These are phyloP conservation scores for Cavia aperea DNA, from an alignment of 2,113 vertebrate species.

Conservation along the genomic window DNA sequence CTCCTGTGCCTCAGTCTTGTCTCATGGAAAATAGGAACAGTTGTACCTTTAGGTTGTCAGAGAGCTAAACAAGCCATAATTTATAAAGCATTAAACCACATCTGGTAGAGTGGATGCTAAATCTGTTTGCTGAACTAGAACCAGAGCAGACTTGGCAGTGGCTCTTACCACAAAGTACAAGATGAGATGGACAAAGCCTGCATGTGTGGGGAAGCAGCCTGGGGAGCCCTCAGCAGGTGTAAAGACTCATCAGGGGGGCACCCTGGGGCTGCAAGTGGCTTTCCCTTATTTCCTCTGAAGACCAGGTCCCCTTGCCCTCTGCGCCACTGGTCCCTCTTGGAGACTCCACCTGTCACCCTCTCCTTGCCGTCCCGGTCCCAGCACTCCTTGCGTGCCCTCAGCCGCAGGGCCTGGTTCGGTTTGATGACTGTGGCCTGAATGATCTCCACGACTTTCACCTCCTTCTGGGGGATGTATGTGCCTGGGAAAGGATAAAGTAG, in stretches of 20 bases:
- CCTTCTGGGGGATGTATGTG: conserved; percentile 89
- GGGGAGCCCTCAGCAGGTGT: neutral
- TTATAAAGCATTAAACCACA: neutral
- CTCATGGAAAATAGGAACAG: neutral
- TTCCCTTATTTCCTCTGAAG: neutral
- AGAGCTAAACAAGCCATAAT: neutral
- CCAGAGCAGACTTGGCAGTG: neutral
- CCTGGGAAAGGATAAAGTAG: conserved; percentile 68
- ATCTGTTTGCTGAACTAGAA: neutral
- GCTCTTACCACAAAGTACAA: accelerated
- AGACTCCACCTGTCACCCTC: conserved; percentile 80
- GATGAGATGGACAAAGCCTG: accelerated
- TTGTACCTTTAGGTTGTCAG: neutral
- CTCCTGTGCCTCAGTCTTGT: neutral
- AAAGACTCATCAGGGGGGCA: neutral
- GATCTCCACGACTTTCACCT: conserved; percentile 84
- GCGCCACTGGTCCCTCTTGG: accelerated
- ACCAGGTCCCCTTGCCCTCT: accelerated
- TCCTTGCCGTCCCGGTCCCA: conserved; percentile 77
- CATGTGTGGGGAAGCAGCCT: accelerated
- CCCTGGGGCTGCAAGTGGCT: neutral
- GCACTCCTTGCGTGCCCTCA: conserved; percentile 87
- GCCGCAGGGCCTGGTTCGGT: conserved; percentile 88
- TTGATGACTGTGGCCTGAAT: conserved; percentile 86
- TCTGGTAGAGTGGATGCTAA: neutral